Conservation (phyloP, 2,113 vertebrate genomes). For the Poecile atricapillus region DNA sequence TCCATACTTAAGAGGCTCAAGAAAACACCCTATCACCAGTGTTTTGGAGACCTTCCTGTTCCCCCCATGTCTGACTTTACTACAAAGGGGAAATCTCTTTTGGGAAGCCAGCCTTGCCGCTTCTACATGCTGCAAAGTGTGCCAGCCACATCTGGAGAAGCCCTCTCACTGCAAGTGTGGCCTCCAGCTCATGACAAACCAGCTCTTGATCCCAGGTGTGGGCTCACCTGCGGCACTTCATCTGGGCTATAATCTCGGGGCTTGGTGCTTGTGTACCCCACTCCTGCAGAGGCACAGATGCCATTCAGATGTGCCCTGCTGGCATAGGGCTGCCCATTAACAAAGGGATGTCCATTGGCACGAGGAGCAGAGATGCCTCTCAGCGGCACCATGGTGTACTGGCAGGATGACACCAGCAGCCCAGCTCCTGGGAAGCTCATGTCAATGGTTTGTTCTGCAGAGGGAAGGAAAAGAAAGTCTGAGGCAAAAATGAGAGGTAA, state of each 20-base stretch:
- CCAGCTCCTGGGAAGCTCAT: constrained; percentile 84
- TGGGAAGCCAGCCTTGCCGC: background rate
- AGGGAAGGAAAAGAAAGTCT: constrained; percentile 4
- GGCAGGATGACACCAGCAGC: constrained; percentile 84
- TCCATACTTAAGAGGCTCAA: background rate
- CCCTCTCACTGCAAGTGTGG: background rate
- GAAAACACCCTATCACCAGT: background rate
- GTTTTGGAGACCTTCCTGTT: background rate
- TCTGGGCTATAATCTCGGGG: constrained; percentile 72
- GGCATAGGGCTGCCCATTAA: constrained; percentile 75
- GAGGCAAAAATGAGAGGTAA: background rate
- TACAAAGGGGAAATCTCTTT: background rate
- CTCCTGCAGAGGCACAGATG: constrained; percentile 50
- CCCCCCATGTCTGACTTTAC: background rate
- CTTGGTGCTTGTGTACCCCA: constrained; percentile 69
- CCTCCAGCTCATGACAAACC: background rate
- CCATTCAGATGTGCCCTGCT: constrained; percentile 56
- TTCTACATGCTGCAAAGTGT: background rate
- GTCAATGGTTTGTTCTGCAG: constrained; percentile 88
- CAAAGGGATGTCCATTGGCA: constrained; percentile 73
- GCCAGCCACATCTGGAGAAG: background rate
- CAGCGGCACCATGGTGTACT: constrained; percentile 95
- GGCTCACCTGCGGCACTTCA: constrained; percentile 77
- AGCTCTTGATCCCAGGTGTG: background rate
- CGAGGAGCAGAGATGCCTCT: constrained; percentile 77